Conservation (phyloP, 2,888 invertebrate species). For the Drosophila macrospina region DNA sequence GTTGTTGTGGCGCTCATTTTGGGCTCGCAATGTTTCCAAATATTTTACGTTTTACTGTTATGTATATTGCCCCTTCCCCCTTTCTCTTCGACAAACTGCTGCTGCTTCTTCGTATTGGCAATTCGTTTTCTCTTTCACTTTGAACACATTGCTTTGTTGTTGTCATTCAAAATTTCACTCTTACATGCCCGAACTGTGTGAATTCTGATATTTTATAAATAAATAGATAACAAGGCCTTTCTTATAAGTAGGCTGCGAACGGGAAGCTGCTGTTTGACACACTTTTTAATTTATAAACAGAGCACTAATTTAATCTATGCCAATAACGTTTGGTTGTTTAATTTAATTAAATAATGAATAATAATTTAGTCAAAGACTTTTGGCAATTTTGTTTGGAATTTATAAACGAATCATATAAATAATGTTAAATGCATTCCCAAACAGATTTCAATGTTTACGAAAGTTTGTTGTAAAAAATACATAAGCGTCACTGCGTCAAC, state of each 20-base stretch:
- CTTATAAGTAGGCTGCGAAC: conserved; percentile 31
- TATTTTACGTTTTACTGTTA: conserved; percentile 46
- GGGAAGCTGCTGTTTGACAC: conserved; percentile 29
- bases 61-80: conserved; percentile 24
- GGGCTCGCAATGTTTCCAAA: conserved; percentile 23
- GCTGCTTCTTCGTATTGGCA: conserved; percentile 21
- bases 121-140: conserved; percentile 54
- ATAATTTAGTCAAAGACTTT: conserved; percentile 8
- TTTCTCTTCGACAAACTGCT: conserved; percentile 1
- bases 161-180: conserved; percentile 51
- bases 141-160: conserved; percentile 35
- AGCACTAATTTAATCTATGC: conserved; percentile 31
- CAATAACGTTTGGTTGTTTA: conserved; percentile 26
- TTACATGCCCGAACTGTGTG: conserved; percentile 5
- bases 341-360: conserved; percentile 37
- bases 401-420: conserved; percentile 4
- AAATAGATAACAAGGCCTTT: conserved; percentile 30
- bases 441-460: conserved; percentile 38
- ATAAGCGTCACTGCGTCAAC: neutral
- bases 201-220: conserved; percentile 24
- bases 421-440: conserved; percentile 21
- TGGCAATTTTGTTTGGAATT: conserved; percentile 1
- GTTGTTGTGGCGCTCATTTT: conserved; percentile 47
- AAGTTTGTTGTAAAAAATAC: conserved; percentile 12
- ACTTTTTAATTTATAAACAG: conserved; percentile 27